These are phyloP conservation scores for Synergus itoensis DNA, from an alignment of 2,888 invertebrate genomes.

Conservation along the genomic window DNA sequence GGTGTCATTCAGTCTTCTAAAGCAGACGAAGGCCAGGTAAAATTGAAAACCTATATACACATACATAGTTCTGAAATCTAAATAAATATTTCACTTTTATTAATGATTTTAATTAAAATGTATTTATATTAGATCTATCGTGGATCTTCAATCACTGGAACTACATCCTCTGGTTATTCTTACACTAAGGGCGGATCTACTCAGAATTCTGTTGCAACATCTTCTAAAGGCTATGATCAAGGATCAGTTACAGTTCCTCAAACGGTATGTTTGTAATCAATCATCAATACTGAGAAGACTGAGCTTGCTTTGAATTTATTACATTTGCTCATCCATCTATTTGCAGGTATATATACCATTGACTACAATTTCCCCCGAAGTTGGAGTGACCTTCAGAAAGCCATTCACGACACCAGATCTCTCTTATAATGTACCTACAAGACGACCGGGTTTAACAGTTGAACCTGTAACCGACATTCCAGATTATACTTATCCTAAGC, in stretches of 20 bases:
- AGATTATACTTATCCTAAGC: constrained; percentile 55
- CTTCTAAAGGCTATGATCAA: constrained; percentile 37
- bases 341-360: constrained; percentile 58
- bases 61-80: neutral
- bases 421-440: constrained; percentile 52
- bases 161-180: constrained; percentile 6
- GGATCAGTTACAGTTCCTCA: constrained; percentile 27
- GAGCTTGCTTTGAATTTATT: neutral
- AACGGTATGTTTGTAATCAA: constrained; percentile 30
- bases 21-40: constrained; percentile 44
- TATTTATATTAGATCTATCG: constrained; percentile 11
- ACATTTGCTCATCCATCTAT: neutral
- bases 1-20: constrained; percentile 32
- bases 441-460: constrained; percentile 39
- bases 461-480: constrained; percentile 40
- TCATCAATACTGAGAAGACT: neutral
- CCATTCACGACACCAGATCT: constrained; percentile 60
- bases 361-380: constrained; percentile 59
- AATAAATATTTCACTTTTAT: neutral
- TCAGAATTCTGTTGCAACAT: neutral
- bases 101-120: constrained; percentile 10
- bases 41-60: constrained; percentile 1
- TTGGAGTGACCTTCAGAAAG: constrained; percentile 61
- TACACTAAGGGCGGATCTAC: neutral
- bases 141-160: neutral